These are phyloP conservation scores for Rhabdornis inornatus DNA, from an alignment of 2,113 vertebrate genomes.

Conservation along the genomic window DNA sequence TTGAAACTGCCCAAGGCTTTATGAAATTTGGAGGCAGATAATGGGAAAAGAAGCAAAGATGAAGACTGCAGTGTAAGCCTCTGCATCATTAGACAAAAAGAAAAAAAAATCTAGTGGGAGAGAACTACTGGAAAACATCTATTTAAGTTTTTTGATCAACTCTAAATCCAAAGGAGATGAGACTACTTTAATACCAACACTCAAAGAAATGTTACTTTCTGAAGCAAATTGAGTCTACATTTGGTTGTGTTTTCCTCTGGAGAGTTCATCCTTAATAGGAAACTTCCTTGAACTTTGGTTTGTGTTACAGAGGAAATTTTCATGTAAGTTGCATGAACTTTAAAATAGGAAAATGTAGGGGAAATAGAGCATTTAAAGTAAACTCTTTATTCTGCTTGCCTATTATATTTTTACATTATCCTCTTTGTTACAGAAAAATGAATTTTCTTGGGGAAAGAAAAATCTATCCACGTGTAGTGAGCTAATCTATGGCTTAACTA, in stretches of 20 bases:
- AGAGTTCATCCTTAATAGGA: background rate
- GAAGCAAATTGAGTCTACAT: background rate
- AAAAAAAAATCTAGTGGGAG: background rate
- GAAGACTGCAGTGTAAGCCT: background rate
- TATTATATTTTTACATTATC: background rate
- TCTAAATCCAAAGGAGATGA: background rate
- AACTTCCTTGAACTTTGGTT: background rate
- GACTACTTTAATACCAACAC: background rate
- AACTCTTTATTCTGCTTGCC: background rate
- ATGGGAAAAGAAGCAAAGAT: background rate
- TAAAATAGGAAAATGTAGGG: background rate
- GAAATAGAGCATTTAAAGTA: background rate
- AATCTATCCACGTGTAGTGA: background rate
- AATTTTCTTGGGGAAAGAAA: background rate
- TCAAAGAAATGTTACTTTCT: background rate
- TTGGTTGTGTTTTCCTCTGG: background rate
- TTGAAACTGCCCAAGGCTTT: background rate
- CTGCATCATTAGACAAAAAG: background rate
- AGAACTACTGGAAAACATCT: background rate
- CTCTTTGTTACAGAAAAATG: background rate
- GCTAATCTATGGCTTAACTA: background rate
- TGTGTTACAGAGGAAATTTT: background rate
- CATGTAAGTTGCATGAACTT: background rate
- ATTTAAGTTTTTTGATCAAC: background rate
- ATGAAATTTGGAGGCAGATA: background rate